phyloP scores from a whole-genome alignment of 2,797 vertebrate species.

The Dipus sagitta region DNA sequence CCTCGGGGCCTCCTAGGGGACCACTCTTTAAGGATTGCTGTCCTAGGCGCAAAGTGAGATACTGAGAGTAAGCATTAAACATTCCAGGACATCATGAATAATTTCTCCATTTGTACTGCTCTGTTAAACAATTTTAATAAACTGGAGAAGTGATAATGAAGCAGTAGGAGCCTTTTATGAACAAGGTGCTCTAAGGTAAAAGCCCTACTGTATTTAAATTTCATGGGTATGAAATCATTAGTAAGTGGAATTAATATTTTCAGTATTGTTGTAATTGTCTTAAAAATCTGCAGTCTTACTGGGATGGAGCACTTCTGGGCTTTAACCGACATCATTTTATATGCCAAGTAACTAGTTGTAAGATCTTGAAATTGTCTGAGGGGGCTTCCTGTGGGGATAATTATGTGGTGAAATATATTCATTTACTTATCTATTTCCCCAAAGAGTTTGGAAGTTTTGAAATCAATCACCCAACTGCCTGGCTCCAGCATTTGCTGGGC shows the following conservation, averaged over 20 bases:
- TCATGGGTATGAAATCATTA: slow-evolving; percentile 45
- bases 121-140: slow-evolving; percentile 69
- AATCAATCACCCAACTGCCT: slow-evolving; percentile 42
- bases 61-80: neutral
- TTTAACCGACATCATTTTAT: slow-evolving; percentile 20
- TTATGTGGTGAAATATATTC: slow-evolving; percentile 10
- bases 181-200: slow-evolving; percentile 40
- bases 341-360: slow-evolving; percentile 41
- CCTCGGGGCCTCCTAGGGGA: neutral
- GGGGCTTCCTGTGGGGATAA: slow-evolving; percentile 29
- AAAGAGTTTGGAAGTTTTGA: slow-evolving; percentile 50
- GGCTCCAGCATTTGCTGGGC: neutral
- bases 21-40: neutral
- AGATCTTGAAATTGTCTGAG: slow-evolving; percentile 9
- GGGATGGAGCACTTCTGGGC: slow-evolving; percentile 17
- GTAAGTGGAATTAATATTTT: slow-evolving; percentile 40
- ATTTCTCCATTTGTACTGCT: slow-evolving; percentile 34
- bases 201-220: slow-evolving; percentile 47
- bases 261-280: neutral
- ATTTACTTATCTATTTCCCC: slow-evolving; percentile 19
- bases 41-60: neutral
- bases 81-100: slow-evolving; percentile 59
- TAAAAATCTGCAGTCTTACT: slow-evolving; percentile 28
- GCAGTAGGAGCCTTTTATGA: slow-evolving; percentile 49
- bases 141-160: slow-evolving; percentile 39